Evolutionary conservation across 92 coral and sea anemone species (phyloP).

Genomic region (Epizoanthus ramosus): DNA sequence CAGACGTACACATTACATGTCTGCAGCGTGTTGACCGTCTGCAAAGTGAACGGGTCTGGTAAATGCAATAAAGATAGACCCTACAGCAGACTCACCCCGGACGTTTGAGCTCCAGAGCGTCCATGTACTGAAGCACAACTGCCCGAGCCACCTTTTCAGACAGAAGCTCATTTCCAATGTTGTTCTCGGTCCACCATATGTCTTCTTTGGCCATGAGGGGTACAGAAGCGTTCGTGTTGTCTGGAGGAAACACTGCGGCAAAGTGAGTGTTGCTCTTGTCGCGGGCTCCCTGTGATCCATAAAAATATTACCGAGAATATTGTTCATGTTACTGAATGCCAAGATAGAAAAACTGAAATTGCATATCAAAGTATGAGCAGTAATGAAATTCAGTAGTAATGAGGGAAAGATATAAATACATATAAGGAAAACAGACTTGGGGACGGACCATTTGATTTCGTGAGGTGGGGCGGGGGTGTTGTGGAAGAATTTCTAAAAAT

Average conservation of each 20-base stretch:
- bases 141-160: constrained; percentile 55
- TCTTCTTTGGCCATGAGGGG: constrained; percentile 61
- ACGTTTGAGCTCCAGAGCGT: constrained; percentile 49
- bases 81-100: constrained; percentile 47
- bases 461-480: too few species aligned
- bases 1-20: not conserved
- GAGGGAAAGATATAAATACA: too few species aligned
- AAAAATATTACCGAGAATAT: not conserved
- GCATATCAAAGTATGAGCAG: too few species aligned
- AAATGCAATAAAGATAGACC: too few species aligned
- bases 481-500: too few species aligned
- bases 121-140: constrained; percentile 67
- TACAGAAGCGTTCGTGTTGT: constrained; percentile 70
- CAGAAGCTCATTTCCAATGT: constrained; percentile 79
- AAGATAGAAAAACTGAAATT: not conserved
- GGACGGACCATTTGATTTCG: too few species aligned
- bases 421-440: too few species aligned
- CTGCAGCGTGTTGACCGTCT: not conserved
- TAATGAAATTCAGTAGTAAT: too few species aligned
- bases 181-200: constrained; percentile 85
- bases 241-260: constrained; percentile 83
- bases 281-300: constrained; percentile 74
- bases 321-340: not conserved
- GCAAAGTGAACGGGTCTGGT: not conserved
- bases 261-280: constrained; percentile 93